A percentile compares a stretch with the other conserved stretches of the same genome.
Conservation (phyloP, 2,113 vertebrate genomes). For the Lagenorhynchus albirostris region DNA sequence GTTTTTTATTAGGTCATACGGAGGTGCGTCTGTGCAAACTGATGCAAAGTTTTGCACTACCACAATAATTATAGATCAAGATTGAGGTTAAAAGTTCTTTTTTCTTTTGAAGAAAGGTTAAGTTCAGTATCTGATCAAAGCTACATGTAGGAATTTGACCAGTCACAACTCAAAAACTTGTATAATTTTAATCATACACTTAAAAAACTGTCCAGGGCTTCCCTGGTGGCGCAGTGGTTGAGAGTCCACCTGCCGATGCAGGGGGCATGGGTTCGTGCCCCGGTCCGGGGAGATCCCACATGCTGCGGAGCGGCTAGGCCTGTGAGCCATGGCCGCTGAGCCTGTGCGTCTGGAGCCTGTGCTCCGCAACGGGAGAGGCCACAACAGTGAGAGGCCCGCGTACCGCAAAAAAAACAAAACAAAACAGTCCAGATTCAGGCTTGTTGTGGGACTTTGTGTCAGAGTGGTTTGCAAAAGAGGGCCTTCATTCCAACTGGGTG, state of each 20-base stretch:
- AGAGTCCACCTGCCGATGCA: too few species aligned
- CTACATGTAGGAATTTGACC: neutral
- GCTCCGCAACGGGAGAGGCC: too few species aligned
- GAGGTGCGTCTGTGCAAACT: neutral
- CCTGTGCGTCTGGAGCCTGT: too few species aligned
- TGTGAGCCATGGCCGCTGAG: too few species aligned
- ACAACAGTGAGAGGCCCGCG: too few species aligned
- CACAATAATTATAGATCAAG: neutral
- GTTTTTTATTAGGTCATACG: constrained; percentile 17
- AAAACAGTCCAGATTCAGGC: neutral
- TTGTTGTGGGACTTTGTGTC: neutral
- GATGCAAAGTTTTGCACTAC: neutral
- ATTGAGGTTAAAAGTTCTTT: neutral
- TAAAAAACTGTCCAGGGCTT: neutral
- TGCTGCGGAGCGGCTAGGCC: too few species aligned
- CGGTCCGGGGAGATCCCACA: too few species aligned
- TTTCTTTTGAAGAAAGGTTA: constrained; percentile 4
- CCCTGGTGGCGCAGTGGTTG: too few species aligned
- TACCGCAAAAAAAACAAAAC: too few species aligned
- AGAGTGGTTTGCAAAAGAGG: constrained; percentile 22
- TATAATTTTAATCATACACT: constrained; percentile 15
- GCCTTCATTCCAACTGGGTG: neutral
- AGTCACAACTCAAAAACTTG: neutral
- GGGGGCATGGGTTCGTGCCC: too few species aligned
- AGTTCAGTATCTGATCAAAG: neutral